Base-by-base conservation (phyloP, 1,140 invertebrate genomes). In the Platyura marginata region DNA sequence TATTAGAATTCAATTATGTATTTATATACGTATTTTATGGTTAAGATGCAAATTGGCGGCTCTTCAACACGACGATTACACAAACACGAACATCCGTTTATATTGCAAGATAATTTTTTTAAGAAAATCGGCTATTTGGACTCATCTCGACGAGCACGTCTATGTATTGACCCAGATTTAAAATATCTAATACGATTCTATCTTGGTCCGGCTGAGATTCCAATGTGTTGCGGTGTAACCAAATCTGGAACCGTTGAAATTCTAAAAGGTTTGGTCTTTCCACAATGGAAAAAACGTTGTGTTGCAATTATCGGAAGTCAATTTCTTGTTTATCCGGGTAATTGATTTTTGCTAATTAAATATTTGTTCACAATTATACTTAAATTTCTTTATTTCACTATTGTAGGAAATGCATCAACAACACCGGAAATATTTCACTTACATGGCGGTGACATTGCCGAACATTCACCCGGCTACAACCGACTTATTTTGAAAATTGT, bases 191-290 rank as follows among this genome's bases (percentile, higher is more conserved):
- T 78, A 36, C 63, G 69, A 16, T 74, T 76, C 61, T 71, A 74
- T 49, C 60, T 70, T 21, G 74, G 72, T 18, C 72, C 72, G 13
- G 61, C 68, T n/a, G 55, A 54, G 3, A 41, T 45, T 22, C 48
- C 55, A 13, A 34, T 46, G 5, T 51, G 53, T 11, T 54, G 56
- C 19, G 68, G 67, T 20, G 67, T 70, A 45, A 65, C 65, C 23
- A 60, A 66, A 47, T 71, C 70, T 42, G 74, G 74, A 2, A 68
- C 68, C 39, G 60, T 71, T n/a, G 59, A 71, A 18, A 64, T 78
- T 18, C 55, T 78, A 33, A 78, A 78, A 54, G 75, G 75, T 32
- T 66, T 76, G 44, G 75, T 77, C 41, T 74, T 76, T 51, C 75
- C 75, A 9, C 74, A 77, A 54, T 77, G 74, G 74, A 74, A 73